A percentile compares a stretch with the other conserved stretches of the same genome.
Conservation (phyloP, 2,888 invertebrate species). For the Lochmaea crataegi region DNA sequence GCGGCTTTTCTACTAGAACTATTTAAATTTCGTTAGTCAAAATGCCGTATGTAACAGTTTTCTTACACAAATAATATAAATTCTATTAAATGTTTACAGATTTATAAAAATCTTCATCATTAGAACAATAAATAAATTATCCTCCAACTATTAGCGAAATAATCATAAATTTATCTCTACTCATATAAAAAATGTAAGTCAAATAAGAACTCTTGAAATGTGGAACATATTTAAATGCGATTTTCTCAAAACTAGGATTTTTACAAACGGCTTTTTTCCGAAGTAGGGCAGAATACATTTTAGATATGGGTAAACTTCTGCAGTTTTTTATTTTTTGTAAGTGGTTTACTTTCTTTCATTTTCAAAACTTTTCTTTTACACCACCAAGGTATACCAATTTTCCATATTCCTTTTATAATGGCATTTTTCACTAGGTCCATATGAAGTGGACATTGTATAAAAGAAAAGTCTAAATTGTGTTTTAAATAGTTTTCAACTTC, state of each 20-base stretch:
- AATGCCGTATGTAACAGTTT: too few relatives aligned
- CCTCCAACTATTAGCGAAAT: too few relatives aligned
- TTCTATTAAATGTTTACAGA: too few relatives aligned
- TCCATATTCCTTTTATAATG: constrained; percentile 24
- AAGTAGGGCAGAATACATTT: neutral
- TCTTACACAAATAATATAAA: too few relatives aligned
- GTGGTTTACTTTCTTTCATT: constrained; percentile 3
- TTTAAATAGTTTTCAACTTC: neutral
- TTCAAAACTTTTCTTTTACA: constrained; percentile 17
- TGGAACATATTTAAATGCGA: neutral
- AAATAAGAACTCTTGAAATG: too few relatives aligned
- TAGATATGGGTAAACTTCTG: constrained; percentile 2
- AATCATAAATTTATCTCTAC: too few relatives aligned
- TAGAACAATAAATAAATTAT: too few relatives aligned
- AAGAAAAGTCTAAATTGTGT: neutral
- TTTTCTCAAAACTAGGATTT: too few relatives aligned
- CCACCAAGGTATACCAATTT: constrained; percentile 24
- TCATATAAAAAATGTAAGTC: too few relatives aligned
- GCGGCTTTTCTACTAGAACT: too few relatives aligned
- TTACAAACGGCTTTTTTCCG: neutral
- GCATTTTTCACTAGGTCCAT: neutral
- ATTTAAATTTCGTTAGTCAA: too few relatives aligned
- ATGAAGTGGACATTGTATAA: constrained; percentile 4
- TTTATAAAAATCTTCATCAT: too few relatives aligned
- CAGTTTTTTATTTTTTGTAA: constrained; percentile 16